Percentiles rank a stretch among this genome's conserved stretches.
Evolutionary conservation across 2,113 vertebrate species (phyloP).

Genomic region (Poeciliopsis turrubarensis): DNA sequence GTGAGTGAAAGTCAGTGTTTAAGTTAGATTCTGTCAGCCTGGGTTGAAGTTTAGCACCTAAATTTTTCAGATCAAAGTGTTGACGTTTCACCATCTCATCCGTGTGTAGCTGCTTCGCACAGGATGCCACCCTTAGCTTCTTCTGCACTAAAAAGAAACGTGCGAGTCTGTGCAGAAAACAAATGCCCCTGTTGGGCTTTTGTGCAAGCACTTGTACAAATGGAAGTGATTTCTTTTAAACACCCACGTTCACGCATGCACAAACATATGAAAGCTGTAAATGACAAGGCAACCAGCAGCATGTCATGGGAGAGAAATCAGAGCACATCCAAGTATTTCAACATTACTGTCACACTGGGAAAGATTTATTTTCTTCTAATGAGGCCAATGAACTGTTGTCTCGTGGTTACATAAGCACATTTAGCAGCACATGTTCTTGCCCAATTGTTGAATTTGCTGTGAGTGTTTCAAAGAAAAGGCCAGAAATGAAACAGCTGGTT

Average conservation of each 20-base stretch:
- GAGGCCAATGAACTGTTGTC: constrained; percentile 48
- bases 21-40: constrained; percentile 50
- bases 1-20: constrained; percentile 43
- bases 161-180: constrained; percentile 32
- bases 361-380: constrained; percentile 40
- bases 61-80: constrained; percentile 48
- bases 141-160: background rate
- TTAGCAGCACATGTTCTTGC: constrained; percentile 49
- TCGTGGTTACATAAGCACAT: constrained; percentile 50
- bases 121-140: constrained; percentile 11
- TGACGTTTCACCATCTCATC: constrained; percentile 28
- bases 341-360: constrained; percentile 37
- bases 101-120: constrained; percentile 20
- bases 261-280: constrained; percentile 13
- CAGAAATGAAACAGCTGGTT: constrained; percentile 20
- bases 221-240: constrained; percentile 41
- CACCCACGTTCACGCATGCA: constrained; percentile 4
- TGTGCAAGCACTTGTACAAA: constrained; percentile 33
- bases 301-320: constrained; percentile 27
- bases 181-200: constrained; percentile 3
- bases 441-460: constrained; percentile 30
- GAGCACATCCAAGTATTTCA: constrained; percentile 57
- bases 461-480: constrained; percentile 7
- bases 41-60: constrained; percentile 49
- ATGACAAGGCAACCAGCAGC: constrained; percentile 15